These are phyloP conservation scores for Leptopilina syphax DNA, from an alignment of 2,888 invertebrate species.

Conservation along the genomic window DNA sequence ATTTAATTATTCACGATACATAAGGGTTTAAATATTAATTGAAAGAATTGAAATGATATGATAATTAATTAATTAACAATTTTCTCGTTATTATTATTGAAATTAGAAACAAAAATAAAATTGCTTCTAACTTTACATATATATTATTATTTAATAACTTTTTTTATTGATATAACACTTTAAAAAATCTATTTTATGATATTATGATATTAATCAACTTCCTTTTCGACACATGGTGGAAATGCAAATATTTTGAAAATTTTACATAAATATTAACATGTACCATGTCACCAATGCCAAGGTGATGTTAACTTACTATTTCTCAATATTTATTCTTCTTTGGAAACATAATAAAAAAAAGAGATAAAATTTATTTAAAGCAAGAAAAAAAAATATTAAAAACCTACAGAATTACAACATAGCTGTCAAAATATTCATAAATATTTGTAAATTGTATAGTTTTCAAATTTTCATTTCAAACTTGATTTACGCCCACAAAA, in stretches of 20 bases:
- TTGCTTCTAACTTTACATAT: too few relatives aligned
- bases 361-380: background rate
- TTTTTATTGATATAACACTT: slow-evolving; percentile 1
- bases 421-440: background rate
- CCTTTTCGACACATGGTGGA: background rate
- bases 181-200: slow-evolving; percentile 5
- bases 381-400: background rate
- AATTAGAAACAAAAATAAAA: too few relatives aligned
- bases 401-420: background rate
- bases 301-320: slow-evolving; percentile 1
- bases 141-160: too few relatives aligned
- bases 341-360: background rate
- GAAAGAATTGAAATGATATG: too few relatives aligned
- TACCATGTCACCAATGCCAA: slow-evolving; percentile 16
- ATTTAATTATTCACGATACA: too few relatives aligned
- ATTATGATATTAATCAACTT: background rate
- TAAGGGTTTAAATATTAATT: too few relatives aligned
- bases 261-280: slow-evolving; percentile 11
- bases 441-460: background rate
- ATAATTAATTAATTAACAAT: too few relatives aligned
- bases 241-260: slow-evolving; percentile 17
- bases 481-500: too few relatives aligned
- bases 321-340: background rate
- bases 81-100: too few relatives aligned
- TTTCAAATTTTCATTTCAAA: background rate